Base-by-base conservation (phyloP, 2,888 invertebrate genomes). In the Chironomus tentans region DNA sequence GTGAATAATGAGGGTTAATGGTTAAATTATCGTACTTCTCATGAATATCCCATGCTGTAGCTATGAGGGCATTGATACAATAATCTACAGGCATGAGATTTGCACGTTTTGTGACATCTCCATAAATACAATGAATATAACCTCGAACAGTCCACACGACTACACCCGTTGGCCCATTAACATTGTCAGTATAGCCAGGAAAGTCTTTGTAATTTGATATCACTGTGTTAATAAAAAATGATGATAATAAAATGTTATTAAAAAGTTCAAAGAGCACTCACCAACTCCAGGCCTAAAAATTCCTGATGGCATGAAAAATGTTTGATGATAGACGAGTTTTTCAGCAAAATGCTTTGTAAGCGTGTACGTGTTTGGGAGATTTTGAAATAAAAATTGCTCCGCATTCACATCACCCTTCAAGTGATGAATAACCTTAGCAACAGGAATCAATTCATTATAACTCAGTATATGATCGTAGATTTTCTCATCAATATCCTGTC, bases 171-270 rank as follows among this genome's bases (percentile, higher is more conserved):
- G 84, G 84, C 78, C 84, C 84, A 79, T 84, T 84, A 79, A 84
- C 81, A 81, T 84, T 84, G 81, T 84, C 84, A 77, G 84, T 84
- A 83, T 84, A 84, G 77, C 84, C 84, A 78, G 84, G 84, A 77
- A 84, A 84, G 79, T 84, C 84, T 80, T 83, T 84, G 80, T 84
- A 84, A 77, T 83, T 84, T 80, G 84, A 84, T 80, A 84, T 81
- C 78, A 84, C 84, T 84, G 80, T 24, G 6, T 2, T 72, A 77
- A 77, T 77, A 76, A 68, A n/a, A 68, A 21, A 21, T 69, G 6
- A 7, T 38, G 12, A 15, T 69, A n/a, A 47, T 38, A 4, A n/a
- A 12, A 15, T 69, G n/a, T 3, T 4, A 50, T 50, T 50, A 13
- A 28, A 72, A 38, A 38, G 38, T 38, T 38, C 38, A 38, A 38